Evolutionary conservation across 2,113 vertebrate species (phyloP).

Genomic region (Lagopus muta): DNA sequence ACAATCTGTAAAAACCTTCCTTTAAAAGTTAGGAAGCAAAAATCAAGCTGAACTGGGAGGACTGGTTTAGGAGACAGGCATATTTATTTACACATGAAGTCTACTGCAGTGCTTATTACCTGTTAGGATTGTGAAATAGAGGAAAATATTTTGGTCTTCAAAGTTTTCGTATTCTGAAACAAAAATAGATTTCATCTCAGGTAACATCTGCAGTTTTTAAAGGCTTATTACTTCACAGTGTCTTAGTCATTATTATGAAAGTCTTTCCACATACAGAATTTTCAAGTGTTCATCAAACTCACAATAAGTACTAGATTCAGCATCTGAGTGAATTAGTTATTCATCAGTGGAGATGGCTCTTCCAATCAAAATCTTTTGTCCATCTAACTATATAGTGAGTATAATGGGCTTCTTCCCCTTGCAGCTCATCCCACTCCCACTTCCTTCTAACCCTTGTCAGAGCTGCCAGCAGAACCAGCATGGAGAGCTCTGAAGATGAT

Average conservation of each 20-base stretch:
- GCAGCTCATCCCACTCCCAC: neutral
- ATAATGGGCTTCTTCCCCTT: slow-evolving; percentile 23
- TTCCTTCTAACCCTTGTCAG: slow-evolving; percentile 33
- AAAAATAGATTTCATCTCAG: neutral
- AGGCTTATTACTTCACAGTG: neutral
- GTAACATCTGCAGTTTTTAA: neutral
- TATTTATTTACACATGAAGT: neutral
- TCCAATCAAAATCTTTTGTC: slow-evolving; percentile 67
- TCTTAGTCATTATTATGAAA: neutral
- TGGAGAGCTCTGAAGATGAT: slow-evolving; percentile 23
- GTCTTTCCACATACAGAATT: slow-evolving; percentile 26
- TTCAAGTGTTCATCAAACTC: slow-evolving; percentile 25
- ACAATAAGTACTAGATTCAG: slow-evolving; percentile 39
- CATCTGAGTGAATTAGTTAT: neutral
- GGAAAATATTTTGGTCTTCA: neutral
- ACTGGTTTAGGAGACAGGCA: neutral
- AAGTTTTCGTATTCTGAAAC: neutral
- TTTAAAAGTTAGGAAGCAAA: neutral
- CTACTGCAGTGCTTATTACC: neutral
- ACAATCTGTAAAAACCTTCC: neutral
- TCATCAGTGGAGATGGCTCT: slow-evolving; percentile 32
- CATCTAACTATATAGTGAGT: neutral
- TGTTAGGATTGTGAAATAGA: neutral
- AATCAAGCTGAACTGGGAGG: neutral
- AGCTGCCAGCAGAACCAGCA: neutral